Base-by-base conservation (phyloP, 2,888 invertebrate genomes). In the Myopa testacea region DNA sequence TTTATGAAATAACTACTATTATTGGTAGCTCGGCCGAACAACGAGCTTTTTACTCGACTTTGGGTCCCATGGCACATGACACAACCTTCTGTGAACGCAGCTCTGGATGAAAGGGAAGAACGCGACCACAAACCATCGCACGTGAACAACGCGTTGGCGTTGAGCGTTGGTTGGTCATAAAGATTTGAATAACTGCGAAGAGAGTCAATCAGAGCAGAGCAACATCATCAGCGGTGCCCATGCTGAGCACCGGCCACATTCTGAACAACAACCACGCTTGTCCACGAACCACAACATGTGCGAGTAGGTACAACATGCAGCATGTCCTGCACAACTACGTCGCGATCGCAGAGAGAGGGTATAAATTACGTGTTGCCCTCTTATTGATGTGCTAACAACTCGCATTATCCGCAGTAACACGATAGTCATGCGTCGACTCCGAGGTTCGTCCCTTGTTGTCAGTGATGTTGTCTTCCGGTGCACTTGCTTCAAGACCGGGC, bases 341-440 rank as follows among this genome's bases (percentile, higher is more conserved):
- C 38, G 12, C 65, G 52, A 60, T 26, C 34, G 60, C 38, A 26
- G 34, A 69, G 78, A 40, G 80, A 80, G 78, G 78, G 78, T 80
- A 79, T 80, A 78, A 80, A 80, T 80, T 80, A 80, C 78, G 73
- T 76, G 78, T 78, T 76, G 78, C 78, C 76, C 78, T 80, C 67
- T 75, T 80, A 79, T 80, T 80, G 78, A 80, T 80, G 78, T 79
- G 75, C 68, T 75, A 75, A 75, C 75, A 75, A 75, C 75, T 60
- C 75, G 75, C 40, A 69, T 75, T 75, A 75, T 69, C 69, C 69
- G 68, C 60, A 26, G 26, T 45, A 60, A 14, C 55, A 68, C 45
- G 52, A 73, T 73, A 73, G 62, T 63, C 63, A 60, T 65, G 65
- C 50, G 16, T 6, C 14, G 4, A 4, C 55, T n/a, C 55, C 16